Conservation (phyloP, 2,797 vertebrate genomes). For the Ceyx erithaca region DNA sequence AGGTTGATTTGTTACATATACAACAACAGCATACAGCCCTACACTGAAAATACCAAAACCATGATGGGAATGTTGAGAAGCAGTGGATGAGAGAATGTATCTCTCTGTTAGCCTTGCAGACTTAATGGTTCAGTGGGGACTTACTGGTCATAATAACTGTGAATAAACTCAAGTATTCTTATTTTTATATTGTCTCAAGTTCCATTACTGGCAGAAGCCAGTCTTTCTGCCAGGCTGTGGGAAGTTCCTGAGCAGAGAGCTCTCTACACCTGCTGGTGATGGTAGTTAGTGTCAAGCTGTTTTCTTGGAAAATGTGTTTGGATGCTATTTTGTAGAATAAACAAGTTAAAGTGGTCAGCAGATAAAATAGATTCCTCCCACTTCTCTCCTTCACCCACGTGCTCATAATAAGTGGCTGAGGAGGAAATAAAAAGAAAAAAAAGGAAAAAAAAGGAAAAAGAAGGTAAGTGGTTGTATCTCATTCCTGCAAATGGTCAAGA, state of each 20-base stretch:
- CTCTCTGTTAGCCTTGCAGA: background rate
- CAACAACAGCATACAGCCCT: background rate
- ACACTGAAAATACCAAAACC: background rate
- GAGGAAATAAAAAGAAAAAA: background rate
- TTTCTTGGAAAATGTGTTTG: slow-evolving; percentile 53
- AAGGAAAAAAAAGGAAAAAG: background rate
- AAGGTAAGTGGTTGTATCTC: background rate
- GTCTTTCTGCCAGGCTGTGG: background rate
- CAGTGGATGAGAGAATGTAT: background rate
- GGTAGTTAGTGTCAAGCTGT: background rate
- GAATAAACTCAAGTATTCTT: background rate
- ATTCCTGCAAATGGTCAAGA: slow-evolving; percentile 12
- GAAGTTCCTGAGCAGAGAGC: background rate
- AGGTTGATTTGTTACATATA: background rate
- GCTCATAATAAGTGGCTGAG: slow-evolving; percentile 2
- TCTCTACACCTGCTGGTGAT: background rate
- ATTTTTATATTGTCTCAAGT: background rate
- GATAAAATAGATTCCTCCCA: slow-evolving; percentile 64
- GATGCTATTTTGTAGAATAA: slow-evolving; percentile 54
- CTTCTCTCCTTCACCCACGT: slow-evolving; percentile 2
- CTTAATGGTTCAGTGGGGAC: background rate
- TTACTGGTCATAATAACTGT: background rate
- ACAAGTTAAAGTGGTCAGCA: slow-evolving; percentile 48
- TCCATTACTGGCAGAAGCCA: background rate
- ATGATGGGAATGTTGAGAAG: background rate